These are phyloP conservation scores for Teinopalpus imperialis DNA, from an alignment of 2,888 invertebrate genomes.

Conservation along the genomic window DNA sequence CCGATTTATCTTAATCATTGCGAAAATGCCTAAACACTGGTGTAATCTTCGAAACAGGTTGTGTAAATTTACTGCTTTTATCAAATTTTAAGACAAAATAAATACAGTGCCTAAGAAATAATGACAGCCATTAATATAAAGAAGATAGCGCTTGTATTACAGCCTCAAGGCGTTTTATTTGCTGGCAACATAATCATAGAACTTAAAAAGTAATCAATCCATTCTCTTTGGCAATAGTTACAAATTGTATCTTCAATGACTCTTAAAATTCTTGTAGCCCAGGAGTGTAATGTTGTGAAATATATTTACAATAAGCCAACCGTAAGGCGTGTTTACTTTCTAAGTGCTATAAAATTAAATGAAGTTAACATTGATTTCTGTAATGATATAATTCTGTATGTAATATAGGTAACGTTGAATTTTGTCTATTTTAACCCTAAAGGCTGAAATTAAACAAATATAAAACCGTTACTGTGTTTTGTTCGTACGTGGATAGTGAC, in stretches of 20 bases:
- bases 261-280: conserved; percentile 67
- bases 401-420: neutral
- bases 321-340: conserved; percentile 48
- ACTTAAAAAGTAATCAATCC: conserved; percentile 80
- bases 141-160: conserved; percentile 48
- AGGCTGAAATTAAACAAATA: too few relatives aligned
- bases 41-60: conserved; percentile 24
- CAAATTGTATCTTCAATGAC: conserved; percentile 74
- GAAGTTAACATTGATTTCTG: conserved; percentile 7
- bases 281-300: conserved; percentile 64
- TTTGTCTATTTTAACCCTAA: conserved; percentile 7
- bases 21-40: conserved; percentile 11
- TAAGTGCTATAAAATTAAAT: conserved; percentile 28
- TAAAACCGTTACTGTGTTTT: too few relatives aligned
- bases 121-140: conserved; percentile 62
- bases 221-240: conserved; percentile 73
- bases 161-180: conserved; percentile 61
- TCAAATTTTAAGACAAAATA: conserved; percentile 35
- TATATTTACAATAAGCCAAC: conserved; percentile 44
- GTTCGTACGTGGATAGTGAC: too few relatives aligned
- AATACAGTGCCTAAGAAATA: conserved; percentile 57
- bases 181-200: conserved; percentile 66
- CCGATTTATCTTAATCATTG: conserved; percentile 15
- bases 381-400: conserved; percentile 5
- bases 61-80: conserved; percentile 32